Base-by-base conservation (phyloP, 1,140 invertebrate species). In the Saccostrea cuccullata region DNA sequence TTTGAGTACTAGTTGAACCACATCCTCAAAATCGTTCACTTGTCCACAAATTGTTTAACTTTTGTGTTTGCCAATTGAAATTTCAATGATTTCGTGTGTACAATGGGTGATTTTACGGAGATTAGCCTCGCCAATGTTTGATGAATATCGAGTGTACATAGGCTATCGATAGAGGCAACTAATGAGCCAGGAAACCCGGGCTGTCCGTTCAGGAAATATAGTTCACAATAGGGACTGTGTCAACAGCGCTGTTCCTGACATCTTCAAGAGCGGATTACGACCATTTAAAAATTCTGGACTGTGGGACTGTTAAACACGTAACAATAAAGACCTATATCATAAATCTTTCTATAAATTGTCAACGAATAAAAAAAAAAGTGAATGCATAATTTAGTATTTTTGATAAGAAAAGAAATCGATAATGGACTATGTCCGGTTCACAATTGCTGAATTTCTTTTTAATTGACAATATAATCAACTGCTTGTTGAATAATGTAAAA, bases 181-280 rank as follows among this genome's bases (percentile, higher is more conserved):
- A 77, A 77, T 77, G 70, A 77, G 70, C 70, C 70, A 77, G 30
- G 26, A 36, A 77, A 77, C 23, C 23, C 23, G 70, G 26, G 13
- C 70, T 77, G 70, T 77, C 70, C 70, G 70, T 77, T 77, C 70
- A 77, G 70, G 70, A 77, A 77, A 77, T 77, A 77, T 77, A 15
- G 70, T 77, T 30, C 70, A 77, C 70, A 36, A 77, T 13, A 9
- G 70, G 26, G 23, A n/a, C 58, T 77, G 26, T 77, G 70, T 77
- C 23, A 77, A 77, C 70, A 77, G 8, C 26, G 11, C 70, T 2
- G 26, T 77, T 26, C 30, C 11, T 77, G 70, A 36, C 70, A 77
- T 77, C 23, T 77, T 36, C 70, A 77, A 77, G 70, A 30, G 70
- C 26, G 26, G 70, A 67, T 67, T 67, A 67, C 60, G 23, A 23